Base-by-base conservation (phyloP, 2,797 vertebrate genomes). In the Enteromius afrohamiltoni region DNA sequence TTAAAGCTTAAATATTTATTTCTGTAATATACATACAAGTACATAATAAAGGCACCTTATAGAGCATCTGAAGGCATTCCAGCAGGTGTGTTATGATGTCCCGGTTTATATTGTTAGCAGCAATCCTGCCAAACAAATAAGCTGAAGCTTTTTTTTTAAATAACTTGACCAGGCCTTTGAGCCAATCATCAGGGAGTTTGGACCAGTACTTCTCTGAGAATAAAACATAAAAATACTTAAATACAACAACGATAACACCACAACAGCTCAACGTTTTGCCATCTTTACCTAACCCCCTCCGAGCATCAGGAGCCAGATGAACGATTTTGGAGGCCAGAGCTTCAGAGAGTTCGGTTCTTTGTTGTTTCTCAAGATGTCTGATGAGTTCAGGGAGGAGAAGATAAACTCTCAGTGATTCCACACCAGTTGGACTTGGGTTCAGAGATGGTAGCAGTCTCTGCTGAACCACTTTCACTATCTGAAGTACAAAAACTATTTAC, bases 381-480 rank as follows among this genome's bases (percentile, higher is more conserved):
- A 94, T 77, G 64, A 95, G 89, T 51, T 92, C 86, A 26, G 93
- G 92, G 42, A 95, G 65, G 82, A 95, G 88, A 83, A 95, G 85
- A 85, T 93, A 94, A 86, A 93, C 58, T 86, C 93, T 92, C 77
- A 94, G 87, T 64, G 86, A 88, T 87, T 95, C 94, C 16, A 88
- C 88, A 2, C 89, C 90, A 71, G 71, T 49, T 40, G 83, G 87
- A 40, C 80, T 87, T 34, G 71, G 53, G 67, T 70, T 49, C 82
- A 94, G 53, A 2, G 89, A 89, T 0, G 77, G 82, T 37, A 94
- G 55, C 55, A 95, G 88, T 0, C 31, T 79, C 0, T 67, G 3
- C 29, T 62, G 14, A 14, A 94, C 87, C 23, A 74, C 77, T 0
- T 74, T 85, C 79, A 80, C 78, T 29, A 94, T 86, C 94, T 95